Evolutionary conservation across 2,888 invertebrate genomes (phyloP).

Genomic region (Venustoraphidia nigricollis): DNA sequence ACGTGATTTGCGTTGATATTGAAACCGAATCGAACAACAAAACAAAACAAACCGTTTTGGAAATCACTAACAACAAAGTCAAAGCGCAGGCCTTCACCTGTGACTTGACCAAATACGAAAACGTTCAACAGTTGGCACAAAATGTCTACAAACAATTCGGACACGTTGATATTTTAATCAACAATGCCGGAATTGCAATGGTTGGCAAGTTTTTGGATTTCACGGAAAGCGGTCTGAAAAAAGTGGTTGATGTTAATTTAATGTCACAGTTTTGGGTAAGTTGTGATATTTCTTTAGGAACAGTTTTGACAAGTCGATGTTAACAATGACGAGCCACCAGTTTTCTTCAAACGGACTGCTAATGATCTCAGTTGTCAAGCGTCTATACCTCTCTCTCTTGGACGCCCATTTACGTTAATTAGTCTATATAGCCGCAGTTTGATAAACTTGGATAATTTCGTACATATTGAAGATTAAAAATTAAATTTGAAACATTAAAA

Average conservation of each 20-base stretch:
- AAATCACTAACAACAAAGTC: not conserved
- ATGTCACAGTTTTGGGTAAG: slow-evolving; percentile 69
- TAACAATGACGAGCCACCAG: too few relatives aligned
- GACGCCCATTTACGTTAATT: too few relatives aligned
- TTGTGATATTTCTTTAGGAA: slow-evolving; percentile 2
- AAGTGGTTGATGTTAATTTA: slow-evolving; percentile 60
- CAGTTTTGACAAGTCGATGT: too few relatives aligned
- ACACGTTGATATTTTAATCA: slow-evolving; percentile 60
- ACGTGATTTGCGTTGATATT: slow-evolving; percentile 1
- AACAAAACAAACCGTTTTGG: not conserved
- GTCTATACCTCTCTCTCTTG: too few relatives aligned
- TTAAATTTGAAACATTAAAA: too few relatives aligned
- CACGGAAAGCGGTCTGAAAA: slow-evolving; percentile 49
- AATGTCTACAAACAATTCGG: slow-evolving; percentile 56
- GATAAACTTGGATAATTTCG: too few relatives aligned
- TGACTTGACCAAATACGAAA: slow-evolving; percentile 56
- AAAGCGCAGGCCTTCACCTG: slow-evolving; percentile 25
- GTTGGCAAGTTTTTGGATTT: slow-evolving; percentile 52
- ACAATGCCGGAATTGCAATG: slow-evolving; percentile 82
- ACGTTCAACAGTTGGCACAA: slow-evolving; percentile 46
- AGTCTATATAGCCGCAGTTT: too few relatives aligned
- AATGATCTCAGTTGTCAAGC: too few relatives aligned
- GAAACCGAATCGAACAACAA: not conserved
- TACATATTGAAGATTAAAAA: too few relatives aligned
- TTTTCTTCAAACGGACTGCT: too few relatives aligned